These are phyloP conservation scores for Ganaspis sp. DNA, from an alignment of 1,140 invertebrate genomes.

Conservation along the genomic window DNA sequence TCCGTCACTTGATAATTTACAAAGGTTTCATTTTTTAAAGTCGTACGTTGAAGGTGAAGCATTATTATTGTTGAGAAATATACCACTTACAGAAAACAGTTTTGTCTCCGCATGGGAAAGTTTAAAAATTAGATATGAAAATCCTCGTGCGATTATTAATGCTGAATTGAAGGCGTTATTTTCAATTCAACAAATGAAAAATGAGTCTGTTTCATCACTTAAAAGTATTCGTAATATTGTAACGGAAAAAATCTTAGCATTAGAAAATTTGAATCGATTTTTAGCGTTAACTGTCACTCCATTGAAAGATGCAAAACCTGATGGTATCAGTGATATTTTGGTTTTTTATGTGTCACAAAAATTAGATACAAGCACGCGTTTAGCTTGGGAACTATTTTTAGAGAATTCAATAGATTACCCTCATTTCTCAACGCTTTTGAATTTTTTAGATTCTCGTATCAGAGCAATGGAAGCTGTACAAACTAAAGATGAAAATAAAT, in stretches of 20 bases:
- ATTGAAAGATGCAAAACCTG: not conserved
- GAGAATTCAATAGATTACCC: not conserved
- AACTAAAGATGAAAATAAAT: no score
- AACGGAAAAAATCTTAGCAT: not conserved
- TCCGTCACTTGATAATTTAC: not conserved
- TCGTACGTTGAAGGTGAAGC: conserved; percentile 27
- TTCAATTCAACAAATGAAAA: not conserved
- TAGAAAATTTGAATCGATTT: not conserved
- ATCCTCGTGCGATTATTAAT: not conserved
- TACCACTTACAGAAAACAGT: not conserved
- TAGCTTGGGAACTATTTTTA: not conserved
- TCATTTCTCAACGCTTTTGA: not conserved
- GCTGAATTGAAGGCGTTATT: not conserved
- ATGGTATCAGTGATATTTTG: conserved; percentile 14
- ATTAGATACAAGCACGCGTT: not conserved
- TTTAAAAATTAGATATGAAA: not conserved
- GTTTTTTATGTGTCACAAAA: not conserved
- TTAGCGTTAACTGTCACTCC: not conserved
- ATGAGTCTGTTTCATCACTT: not conserved
- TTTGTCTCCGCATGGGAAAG: not conserved
- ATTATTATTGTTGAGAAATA: conserved; percentile 7
- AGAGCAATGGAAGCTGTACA: not conserved
- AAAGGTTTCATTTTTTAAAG: conserved; percentile 38
- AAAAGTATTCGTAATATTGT: not conserved
- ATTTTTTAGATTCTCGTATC: not conserved